Evolutionary conservation across 2,113 vertebrate species (phyloP).

Genomic region (Proteles cristata): DNA sequence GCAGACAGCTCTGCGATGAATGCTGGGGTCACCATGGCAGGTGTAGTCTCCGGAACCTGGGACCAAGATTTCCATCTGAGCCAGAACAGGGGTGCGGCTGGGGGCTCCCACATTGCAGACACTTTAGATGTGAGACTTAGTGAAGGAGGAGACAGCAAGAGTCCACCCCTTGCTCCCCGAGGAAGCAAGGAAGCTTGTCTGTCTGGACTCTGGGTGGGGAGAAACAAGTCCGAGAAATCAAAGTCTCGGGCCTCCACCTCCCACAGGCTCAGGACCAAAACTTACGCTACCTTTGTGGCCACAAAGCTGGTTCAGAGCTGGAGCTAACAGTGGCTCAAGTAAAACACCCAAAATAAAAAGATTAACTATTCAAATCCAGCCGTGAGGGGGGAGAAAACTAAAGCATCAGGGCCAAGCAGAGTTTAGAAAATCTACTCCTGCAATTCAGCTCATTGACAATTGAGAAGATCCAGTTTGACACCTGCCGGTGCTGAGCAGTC

Average conservation of each 20-base stretch:
- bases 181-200: neutral
- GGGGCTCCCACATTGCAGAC: neutral
- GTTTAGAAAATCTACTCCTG: neutral
- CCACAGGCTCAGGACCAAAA: neutral
- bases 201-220: neutral
- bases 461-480: neutral
- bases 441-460: neutral
- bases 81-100: too few species aligned
- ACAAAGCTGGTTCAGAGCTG: neutral
- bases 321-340: neutral
- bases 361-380: neutral
- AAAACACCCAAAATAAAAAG: neutral
- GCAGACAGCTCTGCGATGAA: neutral
- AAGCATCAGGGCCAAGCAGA: neutral
- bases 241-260: neutral
- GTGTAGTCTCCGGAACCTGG: neutral
- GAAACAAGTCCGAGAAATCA: neutral
- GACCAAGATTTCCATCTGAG: neutral
- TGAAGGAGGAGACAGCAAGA: neutral
- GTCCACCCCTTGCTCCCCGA: neutral
- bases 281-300: neutral
- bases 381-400: neutral
- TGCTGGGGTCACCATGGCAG: neutral
- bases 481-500: neutral
- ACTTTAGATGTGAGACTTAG: neutral